Base-by-base conservation (phyloP, 1,140 invertebrate genomes). In the Parasteatoda tepidariorum region DNA sequence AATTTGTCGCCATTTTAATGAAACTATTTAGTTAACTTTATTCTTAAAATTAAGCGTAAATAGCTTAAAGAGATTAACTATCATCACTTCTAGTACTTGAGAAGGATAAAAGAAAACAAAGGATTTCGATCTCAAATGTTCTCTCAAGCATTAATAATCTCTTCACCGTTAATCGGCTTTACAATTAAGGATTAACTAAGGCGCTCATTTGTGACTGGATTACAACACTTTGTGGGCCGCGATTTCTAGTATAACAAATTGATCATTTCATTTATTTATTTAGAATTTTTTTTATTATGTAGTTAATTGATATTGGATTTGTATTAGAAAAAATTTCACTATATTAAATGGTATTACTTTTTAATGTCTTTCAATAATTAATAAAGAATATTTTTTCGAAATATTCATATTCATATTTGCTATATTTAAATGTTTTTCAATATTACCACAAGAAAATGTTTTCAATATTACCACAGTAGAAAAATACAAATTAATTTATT, bases 61-160 rank as follows among this genome's bases (percentile, higher is more conserved):
- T n/a, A n/a, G n/a, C n/a, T n/a, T n/a, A n/a, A n/a, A n/a, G n/a
- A n/a, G n/a, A n/a, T n/a, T n/a, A n/a, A n/a, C n/a, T n/a, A n/a
- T n/a, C n/a, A n/a, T n/a, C n/a, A n/a, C n/a, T n/a, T n/a, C n/a
- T n/a, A n/a, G n/a, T n/a, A n/a, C n/a, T n/a, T n/a, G n/a, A n/a
- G n/a, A n/a, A n/a, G n/a, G n/a, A n/a, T 4, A 48, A 18, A 31
- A 31, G 22, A 5, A 81, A 81, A 81, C 78, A 81, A 81, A 57
- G n/a, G 78, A 59, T 41, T 22, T 57, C 31, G 7, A n/a, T n/a
- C n/a, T n/a, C n/a, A 48, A 48, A 34, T 70, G 54, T 30, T 30
- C 78, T 70, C 13, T 30, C 48, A 70, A 38, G 78, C 78, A 66
- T 11, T 11, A 31, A 5, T 81, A 71, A 81, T 9, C 41, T 66